Conservation (phyloP, 2,797 vertebrate genomes). For the Tauraco hartlaubi region DNA sequence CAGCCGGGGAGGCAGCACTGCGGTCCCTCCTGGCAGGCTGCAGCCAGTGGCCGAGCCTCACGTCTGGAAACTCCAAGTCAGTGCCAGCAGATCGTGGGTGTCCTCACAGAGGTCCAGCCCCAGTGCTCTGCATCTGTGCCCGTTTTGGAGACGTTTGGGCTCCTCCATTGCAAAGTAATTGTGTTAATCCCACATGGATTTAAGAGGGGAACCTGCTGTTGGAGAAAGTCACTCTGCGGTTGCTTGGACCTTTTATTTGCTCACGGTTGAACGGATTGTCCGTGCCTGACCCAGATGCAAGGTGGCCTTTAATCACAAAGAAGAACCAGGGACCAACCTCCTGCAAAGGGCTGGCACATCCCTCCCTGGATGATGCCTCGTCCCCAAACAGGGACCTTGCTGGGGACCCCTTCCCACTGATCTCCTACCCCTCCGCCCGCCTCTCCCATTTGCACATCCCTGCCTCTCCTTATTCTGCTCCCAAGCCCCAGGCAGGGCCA, state of each 20-base stretch:
- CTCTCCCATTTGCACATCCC: neutral
- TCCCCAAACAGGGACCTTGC: neutral
- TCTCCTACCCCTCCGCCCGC: neutral
- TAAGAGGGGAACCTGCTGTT: neutral
- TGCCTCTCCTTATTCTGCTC: neutral
- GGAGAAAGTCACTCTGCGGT: neutral
- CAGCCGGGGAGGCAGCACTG: slow-evolving; percentile 2
- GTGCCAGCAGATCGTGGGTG: neutral
- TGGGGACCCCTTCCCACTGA: neutral
- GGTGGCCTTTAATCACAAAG: neutral
- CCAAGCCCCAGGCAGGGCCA: neutral
- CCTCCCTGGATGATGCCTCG: neutral
- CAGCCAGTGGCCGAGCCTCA: neutral
- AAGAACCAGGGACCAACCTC: neutral
- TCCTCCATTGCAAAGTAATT: neutral
- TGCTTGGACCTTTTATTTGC: neutral
- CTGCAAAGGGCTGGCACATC: neutral
- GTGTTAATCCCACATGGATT: neutral
- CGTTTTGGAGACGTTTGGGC: neutral
- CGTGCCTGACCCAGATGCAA: neutral
- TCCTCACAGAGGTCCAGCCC: neutral
- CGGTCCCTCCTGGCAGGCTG: neutral
- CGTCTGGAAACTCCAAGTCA: neutral
- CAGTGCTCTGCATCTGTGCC: neutral
- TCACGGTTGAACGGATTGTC: neutral